Conservation (phyloP, 2,888 invertebrate genomes). For the Pharmacophagus antenor region DNA sequence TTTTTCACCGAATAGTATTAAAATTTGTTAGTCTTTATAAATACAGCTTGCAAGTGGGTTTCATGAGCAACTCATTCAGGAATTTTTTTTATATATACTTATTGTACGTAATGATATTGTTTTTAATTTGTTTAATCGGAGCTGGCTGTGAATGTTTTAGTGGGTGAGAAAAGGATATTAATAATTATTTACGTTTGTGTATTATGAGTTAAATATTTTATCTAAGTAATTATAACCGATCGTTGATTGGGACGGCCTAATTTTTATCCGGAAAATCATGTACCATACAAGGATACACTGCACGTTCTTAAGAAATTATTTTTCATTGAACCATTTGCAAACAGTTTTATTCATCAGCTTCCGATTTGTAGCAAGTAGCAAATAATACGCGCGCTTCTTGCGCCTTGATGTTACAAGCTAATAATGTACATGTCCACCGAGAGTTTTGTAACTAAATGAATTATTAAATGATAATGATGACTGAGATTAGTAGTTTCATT, state of each 20-base stretch:
- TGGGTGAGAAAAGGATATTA: too few relatives aligned
- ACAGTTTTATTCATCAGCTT: conserved; percentile 34
- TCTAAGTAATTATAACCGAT: too few relatives aligned
- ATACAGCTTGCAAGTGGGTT: too few relatives aligned
- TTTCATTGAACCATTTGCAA: conserved; percentile 30
- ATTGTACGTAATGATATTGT: too few relatives aligned
- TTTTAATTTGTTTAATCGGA: too few relatives aligned
- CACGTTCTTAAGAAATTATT: background rate
- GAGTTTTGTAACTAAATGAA: conserved; percentile 73
- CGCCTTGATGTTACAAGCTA: conserved; percentile 37
- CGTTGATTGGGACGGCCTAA: background rate
- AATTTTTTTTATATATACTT: too few relatives aligned
- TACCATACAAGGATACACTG: background rate
- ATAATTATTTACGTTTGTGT: too few relatives aligned
- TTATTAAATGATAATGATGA: conserved; percentile 76
- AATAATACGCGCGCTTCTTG: conserved; percentile 33
- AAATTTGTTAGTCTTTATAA: background rate
- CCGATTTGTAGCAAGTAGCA: conserved; percentile 22
- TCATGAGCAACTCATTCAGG: too few relatives aligned
- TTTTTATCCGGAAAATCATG: background rate
- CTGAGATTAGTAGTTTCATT: conserved; percentile 52
- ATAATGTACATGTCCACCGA: conserved; percentile 75
- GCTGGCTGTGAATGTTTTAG: too few relatives aligned
- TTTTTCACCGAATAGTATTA: background rate
- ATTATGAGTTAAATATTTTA: too few relatives aligned